Evolutionary conservation across 2,113 vertebrate genomes (phyloP).

Genomic region (Hippocampus zosterae): DNA sequence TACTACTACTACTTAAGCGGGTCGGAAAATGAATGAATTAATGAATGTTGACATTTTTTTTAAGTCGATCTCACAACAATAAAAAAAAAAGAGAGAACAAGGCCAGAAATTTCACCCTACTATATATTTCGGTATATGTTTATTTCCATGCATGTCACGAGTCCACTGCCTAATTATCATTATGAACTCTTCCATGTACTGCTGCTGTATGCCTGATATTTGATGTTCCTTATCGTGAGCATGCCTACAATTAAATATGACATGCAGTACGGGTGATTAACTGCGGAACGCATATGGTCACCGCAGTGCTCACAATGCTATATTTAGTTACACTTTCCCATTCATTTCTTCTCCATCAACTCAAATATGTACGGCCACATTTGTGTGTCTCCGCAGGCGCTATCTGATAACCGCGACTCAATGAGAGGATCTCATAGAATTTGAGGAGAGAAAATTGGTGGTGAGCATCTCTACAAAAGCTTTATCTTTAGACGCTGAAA

Average conservation of each 20-base stretch:
- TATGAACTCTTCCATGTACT: no score
- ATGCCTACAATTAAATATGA: background rate
- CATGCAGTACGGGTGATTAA: background rate
- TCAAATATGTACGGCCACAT: background rate
- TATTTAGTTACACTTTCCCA: background rate
- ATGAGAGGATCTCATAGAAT: background rate
- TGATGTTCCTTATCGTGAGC: no score
- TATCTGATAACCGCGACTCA: background rate
- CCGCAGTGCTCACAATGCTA: background rate
- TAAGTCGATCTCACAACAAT: no score
- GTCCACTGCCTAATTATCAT: no score
- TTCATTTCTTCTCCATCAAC: background rate
- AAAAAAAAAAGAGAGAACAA: no score
- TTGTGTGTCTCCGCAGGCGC: background rate
- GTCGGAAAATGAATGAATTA: no score
- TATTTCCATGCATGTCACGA: no score
- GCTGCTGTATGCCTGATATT: no score
- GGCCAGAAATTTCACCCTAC: no score
- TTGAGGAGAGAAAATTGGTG: constrained; percentile 19
- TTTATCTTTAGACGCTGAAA: background rate
- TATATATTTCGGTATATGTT: no score
- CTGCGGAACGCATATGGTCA: background rate
- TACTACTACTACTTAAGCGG: no score
- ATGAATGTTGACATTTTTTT: no score
- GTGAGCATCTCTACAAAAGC: constrained; percentile 51